phyloP scores from a whole-genome alignment of 1,140 invertebrate species.

The Trachymyrmex cornetzi region DNA sequence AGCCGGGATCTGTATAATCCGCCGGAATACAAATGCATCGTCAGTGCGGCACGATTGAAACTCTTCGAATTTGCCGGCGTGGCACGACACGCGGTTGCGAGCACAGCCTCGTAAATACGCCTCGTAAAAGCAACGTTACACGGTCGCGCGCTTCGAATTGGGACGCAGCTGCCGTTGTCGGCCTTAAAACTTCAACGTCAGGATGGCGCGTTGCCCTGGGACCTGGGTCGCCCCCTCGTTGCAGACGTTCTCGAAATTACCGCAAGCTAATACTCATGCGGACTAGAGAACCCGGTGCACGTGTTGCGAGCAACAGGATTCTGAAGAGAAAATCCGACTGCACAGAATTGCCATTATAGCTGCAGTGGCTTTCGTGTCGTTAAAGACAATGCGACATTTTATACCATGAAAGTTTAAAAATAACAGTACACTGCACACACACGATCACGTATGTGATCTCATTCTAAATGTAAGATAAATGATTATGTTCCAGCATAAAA shows the following conservation, averaged over 20 bases:
- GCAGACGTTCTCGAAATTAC: slow-evolving; percentile 46
- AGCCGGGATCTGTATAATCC: slow-evolving; percentile 12
- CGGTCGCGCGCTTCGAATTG: slow-evolving; percentile 51
- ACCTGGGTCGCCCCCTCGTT: slow-evolving; percentile 7
- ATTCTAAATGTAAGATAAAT: not conserved
- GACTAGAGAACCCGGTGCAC: not conserved
- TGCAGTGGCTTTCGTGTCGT: not conserved
- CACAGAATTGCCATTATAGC: not conserved
- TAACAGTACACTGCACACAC: not conserved
- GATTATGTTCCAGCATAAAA: not conserved
- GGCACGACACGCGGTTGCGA: slow-evolving; percentile 30
- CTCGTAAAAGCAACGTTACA: slow-evolving; percentile 58
- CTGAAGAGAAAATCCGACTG: not conserved
- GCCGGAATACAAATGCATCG: slow-evolving; percentile 25
- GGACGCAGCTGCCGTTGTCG: slow-evolving; percentile 52
- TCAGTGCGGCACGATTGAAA: slow-evolving; percentile 35
- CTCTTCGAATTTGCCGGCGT: slow-evolving; percentile 18
- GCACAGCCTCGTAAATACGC: slow-evolving; percentile 47
- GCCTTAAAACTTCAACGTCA: slow-evolving; percentile 52
- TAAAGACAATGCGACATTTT: not conserved
- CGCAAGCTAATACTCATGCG: slow-evolving; percentile 23
- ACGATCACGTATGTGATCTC: not conserved
- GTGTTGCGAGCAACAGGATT: not conserved
- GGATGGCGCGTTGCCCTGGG: not conserved
- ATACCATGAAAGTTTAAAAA: not conserved